These are phyloP conservation scores for Cenopis cana DNA, from an alignment of 2,888 invertebrate genomes.

Conservation along the genomic window DNA sequence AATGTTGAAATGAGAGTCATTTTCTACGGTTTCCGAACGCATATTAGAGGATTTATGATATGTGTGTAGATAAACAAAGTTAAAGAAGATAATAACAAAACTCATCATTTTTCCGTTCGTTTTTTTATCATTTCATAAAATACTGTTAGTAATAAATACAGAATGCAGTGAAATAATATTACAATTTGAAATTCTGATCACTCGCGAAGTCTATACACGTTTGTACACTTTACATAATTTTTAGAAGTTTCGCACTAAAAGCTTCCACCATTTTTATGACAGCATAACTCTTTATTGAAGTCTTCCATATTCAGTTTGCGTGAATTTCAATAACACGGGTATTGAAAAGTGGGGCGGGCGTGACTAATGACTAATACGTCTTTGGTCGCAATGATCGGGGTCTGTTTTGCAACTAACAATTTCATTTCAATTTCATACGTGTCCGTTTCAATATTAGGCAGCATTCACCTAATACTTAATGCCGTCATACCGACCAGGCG, in stretches of 20 bases:
- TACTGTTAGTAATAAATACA: neutral
- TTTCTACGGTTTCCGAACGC: too few species aligned
- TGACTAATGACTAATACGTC: neutral
- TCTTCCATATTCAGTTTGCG: constrained; percentile 16
- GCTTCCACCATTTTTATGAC: constrained; percentile 7
- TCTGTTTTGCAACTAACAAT: neutral
- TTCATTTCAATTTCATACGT: neutral
- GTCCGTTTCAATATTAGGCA: neutral
- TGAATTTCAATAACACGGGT: constrained; percentile 19
- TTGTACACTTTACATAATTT: constrained; percentile 7
- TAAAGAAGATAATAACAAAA: too few species aligned
- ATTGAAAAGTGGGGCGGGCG: neutral
- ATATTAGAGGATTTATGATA: too few species aligned
- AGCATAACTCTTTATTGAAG: constrained; percentile 2
- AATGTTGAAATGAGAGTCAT: too few species aligned
- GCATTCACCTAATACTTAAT: too few species aligned
- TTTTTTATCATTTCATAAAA: too few species aligned
- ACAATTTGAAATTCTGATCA: constrained; percentile 1
- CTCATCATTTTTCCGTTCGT: too few species aligned
- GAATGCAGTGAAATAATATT: neutral
- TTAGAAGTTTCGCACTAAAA: constrained; percentile 10
- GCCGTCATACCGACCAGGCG: too few species aligned
- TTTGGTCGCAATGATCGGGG: neutral
- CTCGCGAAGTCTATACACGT: constrained; percentile 1
- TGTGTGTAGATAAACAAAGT: too few species aligned